Evolutionary conservation across 2,888 invertebrate genomes (phyloP), one percentile per base, ranked within the genome.

Genomic region (Trachelus tabidus): DNA sequence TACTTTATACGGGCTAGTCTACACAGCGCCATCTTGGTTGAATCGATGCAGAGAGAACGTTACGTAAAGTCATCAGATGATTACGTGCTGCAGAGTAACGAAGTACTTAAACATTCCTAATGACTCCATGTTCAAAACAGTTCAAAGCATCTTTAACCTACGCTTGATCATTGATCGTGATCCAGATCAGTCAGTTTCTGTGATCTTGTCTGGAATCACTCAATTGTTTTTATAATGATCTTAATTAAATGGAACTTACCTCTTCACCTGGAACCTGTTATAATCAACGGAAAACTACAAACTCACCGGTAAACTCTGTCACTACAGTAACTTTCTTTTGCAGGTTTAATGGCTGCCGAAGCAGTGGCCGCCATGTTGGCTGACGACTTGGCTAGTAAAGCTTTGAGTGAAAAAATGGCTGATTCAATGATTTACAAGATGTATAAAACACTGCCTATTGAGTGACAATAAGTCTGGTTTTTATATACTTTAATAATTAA

Each of bases 361-460:
- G 91, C 91, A 74, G 89, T 91, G 15, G 91, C 91, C 15, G 91
- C 91, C 35, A 91, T 91, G 90, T 85, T 91, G 35, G 90, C 88
- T 76, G 90, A 91, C 77, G 90, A 91, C 79, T 83, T 91, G 80
- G 87, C 91, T 6, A 89, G 87, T 30, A 91, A 91, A 77, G 89
- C 88, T 15, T 86, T 91, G 33, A 89, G 83, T 82, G 90, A 90
- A 74, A 87, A 87, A 82, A 85, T 85, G 23, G 85, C 89, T 71
- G 90, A 91, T 76, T 87, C 89, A 31, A 87, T 89, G 78, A 86
- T 91, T 34, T 91, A 89, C 82, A 89, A 85, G 80, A 90, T 91
- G 90, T 91, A 91, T 82, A 89, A 89, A 78, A 87, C 88, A 84
- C 84, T 88, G 23, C 87, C 89, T n/a, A 79, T 82, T 69, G 86